phyloP scores from a whole-genome alignment of 2,113 vertebrate genomes.

The Microtus ochrogaster region DNA sequence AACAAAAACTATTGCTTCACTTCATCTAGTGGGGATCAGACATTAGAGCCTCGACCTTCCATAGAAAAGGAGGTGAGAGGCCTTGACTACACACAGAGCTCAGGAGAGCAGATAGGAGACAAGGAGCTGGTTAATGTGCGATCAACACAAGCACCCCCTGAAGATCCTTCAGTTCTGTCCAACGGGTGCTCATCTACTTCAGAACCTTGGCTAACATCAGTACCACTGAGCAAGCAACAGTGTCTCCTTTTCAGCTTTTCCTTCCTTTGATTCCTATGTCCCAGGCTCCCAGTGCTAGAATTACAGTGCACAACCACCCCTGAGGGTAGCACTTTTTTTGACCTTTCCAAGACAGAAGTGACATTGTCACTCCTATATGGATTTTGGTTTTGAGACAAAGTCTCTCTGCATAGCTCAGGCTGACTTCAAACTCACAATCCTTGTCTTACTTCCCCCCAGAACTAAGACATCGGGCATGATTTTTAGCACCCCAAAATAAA shows the following conservation, averaged over 20 bases:
- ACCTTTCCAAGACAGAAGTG: neutral
- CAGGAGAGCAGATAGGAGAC: neutral
- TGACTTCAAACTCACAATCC: neutral
- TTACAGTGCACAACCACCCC: neutral
- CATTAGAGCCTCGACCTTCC: neutral
- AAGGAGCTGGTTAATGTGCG: neutral
- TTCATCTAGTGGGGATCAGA: neutral
- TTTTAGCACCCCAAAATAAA: neutral
- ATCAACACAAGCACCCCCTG: neutral
- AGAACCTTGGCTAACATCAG: neutral
- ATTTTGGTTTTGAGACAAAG: neutral
- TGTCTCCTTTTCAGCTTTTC: neutral
- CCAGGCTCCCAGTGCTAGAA: neutral
- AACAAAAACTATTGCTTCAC: neutral
- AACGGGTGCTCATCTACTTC: neutral
- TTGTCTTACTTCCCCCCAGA: neutral
- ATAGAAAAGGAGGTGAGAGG: neutral
- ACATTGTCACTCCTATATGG: neutral
- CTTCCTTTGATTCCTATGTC: neutral
- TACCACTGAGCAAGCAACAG: neutral
- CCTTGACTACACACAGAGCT: neutral
- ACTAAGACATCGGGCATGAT: neutral
- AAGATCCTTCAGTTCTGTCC: neutral
- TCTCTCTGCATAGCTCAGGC: neutral
- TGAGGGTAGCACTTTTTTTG: neutral